These are phyloP conservation scores for Shinisaurus crocodilurus DNA, from an alignment of 2,113 vertebrate species.

Conservation along the genomic window DNA sequence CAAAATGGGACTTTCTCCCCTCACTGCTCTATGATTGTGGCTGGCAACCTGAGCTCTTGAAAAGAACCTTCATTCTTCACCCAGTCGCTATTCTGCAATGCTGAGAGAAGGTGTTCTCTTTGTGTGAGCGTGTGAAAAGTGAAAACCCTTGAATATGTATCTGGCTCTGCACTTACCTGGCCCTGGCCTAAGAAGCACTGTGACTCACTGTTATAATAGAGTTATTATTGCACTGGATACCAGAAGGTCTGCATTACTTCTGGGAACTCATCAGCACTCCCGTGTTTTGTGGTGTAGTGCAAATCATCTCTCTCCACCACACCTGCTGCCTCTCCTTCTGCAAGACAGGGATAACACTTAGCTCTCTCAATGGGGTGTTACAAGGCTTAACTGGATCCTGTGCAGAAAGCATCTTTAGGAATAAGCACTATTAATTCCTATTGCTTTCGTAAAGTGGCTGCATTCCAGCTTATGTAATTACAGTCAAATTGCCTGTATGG, in stretches of 20 bases:
- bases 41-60: background rate
- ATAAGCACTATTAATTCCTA: constrained; percentile 1
- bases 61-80: background rate
- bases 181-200: background rate
- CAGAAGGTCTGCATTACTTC: background rate
- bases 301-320: background rate
- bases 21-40: background rate
- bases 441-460: constrained; percentile 16
- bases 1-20: background rate
- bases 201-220: background rate
- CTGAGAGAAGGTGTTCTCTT: background rate
- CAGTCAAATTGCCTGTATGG: background rate
- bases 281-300: background rate
- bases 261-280: background rate
- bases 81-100: too few species aligned
- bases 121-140: background rate
- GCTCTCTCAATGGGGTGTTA: background rate
- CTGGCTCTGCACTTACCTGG: background rate
- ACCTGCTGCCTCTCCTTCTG: constrained; percentile 12
- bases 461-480: constrained; percentile 21
- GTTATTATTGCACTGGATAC: background rate
- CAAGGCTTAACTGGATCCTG: background rate
- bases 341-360: constrained; percentile 9
- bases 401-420: background rate
- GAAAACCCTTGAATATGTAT: background rate